Evolutionary conservation across 2,113 vertebrate genomes (phyloP), one percentile per base, ranked within the genome.

Genomic region (Chloropsis hardwickii): DNA sequence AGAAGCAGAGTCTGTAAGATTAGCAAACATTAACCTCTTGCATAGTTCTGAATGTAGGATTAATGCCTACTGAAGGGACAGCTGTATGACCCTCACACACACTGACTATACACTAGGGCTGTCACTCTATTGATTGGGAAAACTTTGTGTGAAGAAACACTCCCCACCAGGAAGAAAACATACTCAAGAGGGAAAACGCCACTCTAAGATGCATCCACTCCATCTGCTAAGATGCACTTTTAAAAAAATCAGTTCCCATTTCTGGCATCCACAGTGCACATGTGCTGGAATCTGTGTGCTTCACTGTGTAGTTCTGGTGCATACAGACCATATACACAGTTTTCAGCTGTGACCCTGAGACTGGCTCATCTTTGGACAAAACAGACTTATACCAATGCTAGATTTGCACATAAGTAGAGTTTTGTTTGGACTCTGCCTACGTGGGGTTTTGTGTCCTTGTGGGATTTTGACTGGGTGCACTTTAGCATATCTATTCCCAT

Each of bases 11-110:
- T 87, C 80, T 95, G 89, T 89, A 96, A 96, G 88, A 95, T 95
- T 93, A 96, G 93, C 88, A 96, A 97, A 97, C 92, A 96, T 96
- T 97, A 95, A 97, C 93, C 82, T 93, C 88, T 95, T 1, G 0
- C 73, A 92, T 74, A 86, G 93, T 83, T 95, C 90, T 95, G 95
- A 86, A 47, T 70, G 72, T 86, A 92, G 95, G 85, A 93, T 92
- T 92, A 90, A 91, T 81, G 86, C 87, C 91, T 95, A 74, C 93
- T 88, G 93, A 95, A 93, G 88, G 81, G 90, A 97, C 81, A 95
- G 74, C 74, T 86, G 40, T 92, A 88, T 58, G 84, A 92, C 70
- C 76, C 85, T 93, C 65, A 69, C 54, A 85, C 70, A 79, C 78
- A 74, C 86, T 51, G 81, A 66, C 86, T 91, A 69, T 84, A 91